Conservation (phyloP, 2,888 invertebrate genomes). For the Xestobium rufovillosum region DNA sequence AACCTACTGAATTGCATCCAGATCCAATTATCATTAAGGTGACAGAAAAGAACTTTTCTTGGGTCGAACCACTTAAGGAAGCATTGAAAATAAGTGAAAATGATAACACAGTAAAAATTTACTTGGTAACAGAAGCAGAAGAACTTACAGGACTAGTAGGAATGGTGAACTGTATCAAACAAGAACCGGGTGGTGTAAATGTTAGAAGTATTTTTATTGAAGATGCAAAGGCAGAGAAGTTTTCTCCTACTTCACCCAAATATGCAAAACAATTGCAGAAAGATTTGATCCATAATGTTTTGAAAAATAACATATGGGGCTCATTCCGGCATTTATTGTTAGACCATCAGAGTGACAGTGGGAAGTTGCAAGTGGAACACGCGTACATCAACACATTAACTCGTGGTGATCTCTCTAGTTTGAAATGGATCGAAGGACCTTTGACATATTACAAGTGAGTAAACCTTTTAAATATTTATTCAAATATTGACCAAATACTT, state of each 20-base stretch:
- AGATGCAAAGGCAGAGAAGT: conserved; percentile 53
- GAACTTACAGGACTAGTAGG: conserved; percentile 75
- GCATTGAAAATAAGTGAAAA: conserved; percentile 60
- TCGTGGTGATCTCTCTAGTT: conserved; percentile 87
- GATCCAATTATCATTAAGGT: conserved; percentile 53
- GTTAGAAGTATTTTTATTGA: conserved; percentile 68
- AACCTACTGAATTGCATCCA: conserved; percentile 38
- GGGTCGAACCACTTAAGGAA: conserved; percentile 76
- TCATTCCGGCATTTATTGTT: conserved; percentile 73
- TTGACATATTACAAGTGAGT: conserved; percentile 54
- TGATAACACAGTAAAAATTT: conserved; percentile 53
- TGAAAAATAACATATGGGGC: conserved; percentile 78
- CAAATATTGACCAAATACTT: conserved; percentile 3
- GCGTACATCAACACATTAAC: conserved; percentile 91
- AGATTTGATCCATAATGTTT: conserved; percentile 81
- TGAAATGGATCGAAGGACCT: conserved; percentile 89
- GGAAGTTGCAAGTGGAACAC: conserved; percentile 66
- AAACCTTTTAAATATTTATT: conserved; percentile 22
- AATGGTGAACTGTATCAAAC: conserved; percentile 81
- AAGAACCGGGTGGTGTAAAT: conserved; percentile 75
- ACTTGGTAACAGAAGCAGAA: conserved; percentile 62
- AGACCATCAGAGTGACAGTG: conserved; percentile 42
- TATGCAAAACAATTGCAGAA: conserved; percentile 58
- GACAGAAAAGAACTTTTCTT: conserved; percentile 62
- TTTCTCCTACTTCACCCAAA: conserved; percentile 50